Base-by-base conservation (phyloP, 2,797 vertebrate genomes). In the Phyllotis vaccarum region DNA sequence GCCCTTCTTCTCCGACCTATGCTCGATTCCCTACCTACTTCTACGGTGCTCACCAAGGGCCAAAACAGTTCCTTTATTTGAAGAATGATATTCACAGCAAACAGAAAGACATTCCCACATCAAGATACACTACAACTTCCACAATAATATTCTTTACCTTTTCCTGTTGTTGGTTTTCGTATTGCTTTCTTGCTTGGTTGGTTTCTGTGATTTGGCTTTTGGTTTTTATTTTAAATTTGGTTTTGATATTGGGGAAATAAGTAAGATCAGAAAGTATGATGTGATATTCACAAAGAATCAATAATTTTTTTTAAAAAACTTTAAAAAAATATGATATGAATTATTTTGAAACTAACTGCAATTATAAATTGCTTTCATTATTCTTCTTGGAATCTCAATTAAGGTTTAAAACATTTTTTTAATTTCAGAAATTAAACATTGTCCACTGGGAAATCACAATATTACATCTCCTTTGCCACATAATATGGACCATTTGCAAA, bases 341-440 rank as follows among this genome's bases (percentile, higher is more conserved):
- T 86, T 91, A 72, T 86, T 95, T 82, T 12, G 58, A 91, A 96
- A 93, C 37, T 22, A 91, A 66, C 29, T 86, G 22, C 72, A 95
- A 75, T 79, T 90, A 91, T 19, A 85, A 85, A n/a, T 85, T 68
- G 34, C 22, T 86, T n/a, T 66, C 31, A 66, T 74, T 85, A 27
- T n/a, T 93, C 40, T 96, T 64, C 54, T 5, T 29, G 62, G 72
- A 52, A 54, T 7, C 9, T 78, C 19, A 85, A 56, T 8, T 43
- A 82, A 31, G 60, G 60, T 92, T 82, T 58, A 78, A 87, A 94
- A 89, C n/a, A n/a, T n/a, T n/a, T n/a, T n/a, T n/a, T n/a, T n/a
- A 91, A 31, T 93, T 91, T 80, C 40, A 92, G 80, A 81, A 85
- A 70, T 87, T 58, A 34, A 94, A 90, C 21, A 66, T 80, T 93